A percentile compares a stretch with the other conserved stretches of the same genome.
Evolutionary conservation across 2,113 vertebrate species (phyloP).

Genomic region (Pimephales promelas): DNA sequence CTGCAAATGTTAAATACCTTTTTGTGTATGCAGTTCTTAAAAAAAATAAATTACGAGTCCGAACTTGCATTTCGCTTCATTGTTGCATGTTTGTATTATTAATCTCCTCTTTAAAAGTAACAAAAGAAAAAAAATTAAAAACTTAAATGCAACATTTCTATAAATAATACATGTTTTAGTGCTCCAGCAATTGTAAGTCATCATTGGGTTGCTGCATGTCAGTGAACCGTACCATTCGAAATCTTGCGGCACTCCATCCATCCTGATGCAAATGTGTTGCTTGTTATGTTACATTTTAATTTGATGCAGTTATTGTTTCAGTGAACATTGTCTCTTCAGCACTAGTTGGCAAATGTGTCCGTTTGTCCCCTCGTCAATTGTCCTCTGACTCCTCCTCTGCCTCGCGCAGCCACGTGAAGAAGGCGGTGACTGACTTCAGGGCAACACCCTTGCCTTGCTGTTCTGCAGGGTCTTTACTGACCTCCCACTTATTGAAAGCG

Average conservation of each 20-base stretch:
- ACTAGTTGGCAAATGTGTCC: conserved; percentile 81
- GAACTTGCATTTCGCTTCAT: conserved; percentile 62
- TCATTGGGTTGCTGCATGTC: conserved; percentile 72
- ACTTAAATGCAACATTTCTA: conserved; percentile 96
- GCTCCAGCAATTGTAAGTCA: conserved; percentile 84
- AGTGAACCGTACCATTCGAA: conserved; percentile 80
- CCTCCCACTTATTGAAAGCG: conserved; percentile 97
- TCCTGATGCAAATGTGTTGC: conserved; percentile 69
- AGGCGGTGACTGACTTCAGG: conserved; percentile 93
- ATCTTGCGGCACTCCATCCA: conserved; percentile 78
- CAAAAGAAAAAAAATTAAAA: conserved; percentile 88
- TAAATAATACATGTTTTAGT: conserved; percentile 95
- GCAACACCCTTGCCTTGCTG: conserved; percentile 95
- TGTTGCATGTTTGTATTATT: conserved; percentile 75
- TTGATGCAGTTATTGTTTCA: conserved; percentile 74
- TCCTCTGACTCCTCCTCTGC: conserved; percentile 98
- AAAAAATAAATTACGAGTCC: conserved; percentile 98
- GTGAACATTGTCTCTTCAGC: conserved; percentile 83
- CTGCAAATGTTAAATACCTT: conserved; percentile 97
- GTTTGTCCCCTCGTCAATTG: conserved; percentile 82
- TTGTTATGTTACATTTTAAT: conserved; percentile 68
- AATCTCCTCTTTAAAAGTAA: conserved; percentile 96
- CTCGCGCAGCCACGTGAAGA: conserved; percentile 98
- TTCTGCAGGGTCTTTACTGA: conserved; percentile 94
- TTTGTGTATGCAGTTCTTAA: conserved; percentile 95